A percentile compares a stretch with the other conserved stretches of the same genome.
phyloP scores from a whole-genome alignment of 2,888 invertebrate genomes.

The Molorchus minor region DNA sequence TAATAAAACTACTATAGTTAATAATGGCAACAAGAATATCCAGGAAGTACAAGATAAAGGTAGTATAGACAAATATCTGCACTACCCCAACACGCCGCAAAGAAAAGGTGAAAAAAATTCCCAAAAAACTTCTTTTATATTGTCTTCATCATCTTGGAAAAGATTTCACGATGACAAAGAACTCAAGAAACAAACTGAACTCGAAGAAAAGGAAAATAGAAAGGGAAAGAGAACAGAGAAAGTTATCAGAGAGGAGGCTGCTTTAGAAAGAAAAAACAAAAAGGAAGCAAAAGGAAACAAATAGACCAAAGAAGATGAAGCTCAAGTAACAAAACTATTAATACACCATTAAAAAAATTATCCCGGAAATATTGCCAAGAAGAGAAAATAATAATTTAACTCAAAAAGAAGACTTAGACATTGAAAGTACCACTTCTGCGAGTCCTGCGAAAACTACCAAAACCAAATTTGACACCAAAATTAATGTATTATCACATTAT shows the following conservation, averaged over 20 bases:
- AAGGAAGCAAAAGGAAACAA: no score
- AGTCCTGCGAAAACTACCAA: no score
- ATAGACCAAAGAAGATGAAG: no score
- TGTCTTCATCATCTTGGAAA: constrained; percentile 21
- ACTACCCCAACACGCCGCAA: not conserved
- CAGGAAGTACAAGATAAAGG: not conserved
- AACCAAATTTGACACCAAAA: no score
- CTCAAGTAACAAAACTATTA: no score
- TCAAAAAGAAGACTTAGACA: no score
- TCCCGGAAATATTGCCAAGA: no score
- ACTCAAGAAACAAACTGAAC: constrained; percentile 9
- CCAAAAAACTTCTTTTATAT: not conserved
- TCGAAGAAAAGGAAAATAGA: constrained; percentile 14
- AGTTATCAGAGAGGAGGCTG: not conserved
- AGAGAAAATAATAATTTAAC: no score
- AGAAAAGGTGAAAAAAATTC: constrained; percentile 9
- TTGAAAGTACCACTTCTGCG: no score
- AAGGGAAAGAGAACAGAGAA: constrained; percentile 18
- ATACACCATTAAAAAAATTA: no score
- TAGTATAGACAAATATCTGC: not conserved
- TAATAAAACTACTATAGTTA: not conserved
- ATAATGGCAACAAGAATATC: not conserved
- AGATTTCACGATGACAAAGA: constrained; percentile 21
- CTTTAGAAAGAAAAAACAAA: constrained; percentile 14
- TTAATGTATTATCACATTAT: no score